These are phyloP conservation scores for Thaumatotibia leucotreta DNA, from an alignment of 1,140 invertebrate genomes.

Conservation along the genomic window DNA sequence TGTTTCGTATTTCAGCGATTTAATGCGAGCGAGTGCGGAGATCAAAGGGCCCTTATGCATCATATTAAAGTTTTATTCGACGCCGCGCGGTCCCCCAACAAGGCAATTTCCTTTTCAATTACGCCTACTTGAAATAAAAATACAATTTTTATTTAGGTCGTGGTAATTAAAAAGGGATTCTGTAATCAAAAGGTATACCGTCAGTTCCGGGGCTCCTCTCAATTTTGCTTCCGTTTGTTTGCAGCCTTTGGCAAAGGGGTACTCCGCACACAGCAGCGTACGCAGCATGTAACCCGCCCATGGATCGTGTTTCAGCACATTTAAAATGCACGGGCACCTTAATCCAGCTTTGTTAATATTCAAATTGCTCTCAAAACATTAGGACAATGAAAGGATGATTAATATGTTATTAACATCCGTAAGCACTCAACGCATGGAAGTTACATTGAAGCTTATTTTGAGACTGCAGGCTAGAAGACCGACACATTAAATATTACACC, in stretches of 20 bases:
- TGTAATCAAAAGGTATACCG: slow-evolving; percentile 75
- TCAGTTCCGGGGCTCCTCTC: slow-evolving; percentile 68
- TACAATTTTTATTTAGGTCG: slow-evolving; percentile 73
- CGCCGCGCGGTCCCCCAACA: slow-evolving; percentile 50
- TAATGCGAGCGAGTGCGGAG: slow-evolving; percentile 63
- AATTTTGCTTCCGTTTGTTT: slow-evolving; percentile 74
- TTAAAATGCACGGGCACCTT: slow-evolving; percentile 9
- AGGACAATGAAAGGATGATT: slow-evolving; percentile 1
- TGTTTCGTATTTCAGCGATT: slow-evolving; percentile 49
- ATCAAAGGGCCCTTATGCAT: slow-evolving; percentile 72
- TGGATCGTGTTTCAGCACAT: slow-evolving; percentile 1
- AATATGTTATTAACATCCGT: neutral
- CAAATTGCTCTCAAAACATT: neutral
- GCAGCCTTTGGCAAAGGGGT: slow-evolving; percentile 62
- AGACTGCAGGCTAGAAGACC: too few relatives aligned
- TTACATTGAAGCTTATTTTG: neutral
- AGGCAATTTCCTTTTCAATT: slow-evolving; percentile 75
- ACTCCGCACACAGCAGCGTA: slow-evolving; percentile 23
- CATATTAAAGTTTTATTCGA: slow-evolving; percentile 74
- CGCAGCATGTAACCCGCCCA: neutral
- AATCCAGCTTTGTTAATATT: slow-evolving; percentile 1
- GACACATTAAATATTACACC: too few relatives aligned
- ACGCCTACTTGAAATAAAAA: slow-evolving; percentile 74
- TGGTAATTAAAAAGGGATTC: slow-evolving; percentile 76
- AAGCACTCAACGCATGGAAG: neutral